Percentiles rank a stretch among this genome's conserved stretches.
Evolutionary conservation across 2,888 invertebrate species (phyloP).

Genomic region (Merodon equestris): DNA sequence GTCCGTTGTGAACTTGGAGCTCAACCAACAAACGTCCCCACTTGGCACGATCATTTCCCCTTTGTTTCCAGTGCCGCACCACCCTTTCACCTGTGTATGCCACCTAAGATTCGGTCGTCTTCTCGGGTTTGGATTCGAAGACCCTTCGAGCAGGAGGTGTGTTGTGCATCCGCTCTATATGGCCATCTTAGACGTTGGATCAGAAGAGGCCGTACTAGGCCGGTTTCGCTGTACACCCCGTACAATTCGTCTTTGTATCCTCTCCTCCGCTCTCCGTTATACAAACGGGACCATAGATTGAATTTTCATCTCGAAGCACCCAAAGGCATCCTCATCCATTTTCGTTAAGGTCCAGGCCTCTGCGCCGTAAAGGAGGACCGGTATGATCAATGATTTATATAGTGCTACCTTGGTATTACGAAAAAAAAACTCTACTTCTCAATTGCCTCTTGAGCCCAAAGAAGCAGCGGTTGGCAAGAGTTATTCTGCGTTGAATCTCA

Average conservation of each 20-base stretch:
- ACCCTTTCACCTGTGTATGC: neutral
- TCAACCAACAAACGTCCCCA: slow-evolving; percentile 2
- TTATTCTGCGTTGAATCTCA: too few relatives aligned
- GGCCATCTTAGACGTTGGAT: neutral
- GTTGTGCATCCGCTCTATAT: neutral
- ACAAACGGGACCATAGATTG: too few relatives aligned
- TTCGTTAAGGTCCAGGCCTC: neutral
- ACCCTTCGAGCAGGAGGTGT: neutral
- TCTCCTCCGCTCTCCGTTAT: neutral
- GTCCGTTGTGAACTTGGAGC: neutral
- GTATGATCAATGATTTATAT: neutral
- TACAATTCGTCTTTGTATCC: neutral
- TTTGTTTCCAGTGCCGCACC: neutral
- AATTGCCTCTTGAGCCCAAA: slow-evolving; percentile 1
- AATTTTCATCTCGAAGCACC: neutral
- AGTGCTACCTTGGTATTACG: neutral
- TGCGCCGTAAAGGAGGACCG: neutral
- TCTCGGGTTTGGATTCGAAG: neutral
- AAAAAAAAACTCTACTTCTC: neutral
- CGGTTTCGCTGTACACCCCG: neutral
- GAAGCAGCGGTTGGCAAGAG: neutral
- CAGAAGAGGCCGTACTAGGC: neutral
- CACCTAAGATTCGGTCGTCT: neutral
- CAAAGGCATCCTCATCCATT: neutral
- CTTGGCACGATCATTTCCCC: neutral